Conservation (phyloP, 2,888 invertebrate genomes). For the Zygothrica quintamaculata region DNA sequence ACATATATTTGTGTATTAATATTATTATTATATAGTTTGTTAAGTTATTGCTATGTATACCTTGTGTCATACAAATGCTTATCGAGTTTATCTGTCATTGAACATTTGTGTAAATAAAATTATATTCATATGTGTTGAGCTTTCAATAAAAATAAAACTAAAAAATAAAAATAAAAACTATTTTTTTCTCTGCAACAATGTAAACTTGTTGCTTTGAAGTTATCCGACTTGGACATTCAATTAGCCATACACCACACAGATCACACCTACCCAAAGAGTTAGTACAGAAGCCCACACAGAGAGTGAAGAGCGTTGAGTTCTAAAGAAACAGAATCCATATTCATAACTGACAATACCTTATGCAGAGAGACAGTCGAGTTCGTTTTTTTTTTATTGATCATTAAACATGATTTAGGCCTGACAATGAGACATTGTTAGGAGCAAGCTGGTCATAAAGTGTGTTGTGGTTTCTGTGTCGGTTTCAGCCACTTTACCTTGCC, state of each 20-base stretch:
- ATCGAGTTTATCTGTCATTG: constrained; percentile 10
- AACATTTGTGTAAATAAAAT: constrained; percentile 27
- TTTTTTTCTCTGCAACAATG: constrained; percentile 68
- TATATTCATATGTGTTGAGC: constrained; percentile 20
- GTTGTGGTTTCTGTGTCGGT: constrained; percentile 49
- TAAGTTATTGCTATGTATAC: constrained; percentile 51
- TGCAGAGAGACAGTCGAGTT: constrained; percentile 11
- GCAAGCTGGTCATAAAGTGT: constrained; percentile 46
- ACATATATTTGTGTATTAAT: constrained; percentile 64
- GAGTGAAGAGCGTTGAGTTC: constrained; percentile 49
- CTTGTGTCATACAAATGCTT: constrained; percentile 25
- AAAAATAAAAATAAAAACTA: no score
- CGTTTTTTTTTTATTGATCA: constrained; percentile 71
- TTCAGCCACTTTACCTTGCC: constrained; percentile 40
- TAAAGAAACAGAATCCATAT: constrained; percentile 55
- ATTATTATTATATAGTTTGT: no score
- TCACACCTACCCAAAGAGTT: constrained; percentile 49
- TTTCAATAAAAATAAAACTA: no score
- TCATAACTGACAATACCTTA: constrained; percentile 29
- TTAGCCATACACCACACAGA: constrained; percentile 63
- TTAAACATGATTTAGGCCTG: constrained; percentile 78
- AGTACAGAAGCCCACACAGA: constrained; percentile 59
- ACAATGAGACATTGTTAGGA: constrained; percentile 77
- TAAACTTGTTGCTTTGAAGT: constrained; percentile 65
- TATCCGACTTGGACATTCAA: constrained; percentile 57